A percentile compares a stretch with the other conserved stretches of the same genome.
Conservation (phyloP, 2,888 invertebrate species). For the Macrosoma leucophasiata region DNA sequence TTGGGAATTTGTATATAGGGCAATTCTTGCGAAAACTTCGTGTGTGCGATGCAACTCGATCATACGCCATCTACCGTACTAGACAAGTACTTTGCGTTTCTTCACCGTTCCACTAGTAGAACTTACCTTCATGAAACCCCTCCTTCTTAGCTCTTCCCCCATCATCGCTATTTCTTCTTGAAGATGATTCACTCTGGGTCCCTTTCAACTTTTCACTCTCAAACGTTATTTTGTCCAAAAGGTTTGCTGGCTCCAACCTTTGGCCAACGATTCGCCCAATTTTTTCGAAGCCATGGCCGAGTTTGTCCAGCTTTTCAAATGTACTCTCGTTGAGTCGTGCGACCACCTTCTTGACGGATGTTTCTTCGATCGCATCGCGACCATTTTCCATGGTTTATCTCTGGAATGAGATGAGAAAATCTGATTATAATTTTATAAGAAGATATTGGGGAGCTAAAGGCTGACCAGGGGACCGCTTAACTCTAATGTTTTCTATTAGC, state of each 20-base stretch:
- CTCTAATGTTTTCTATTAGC: too few species aligned
- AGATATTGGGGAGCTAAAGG: too few species aligned
- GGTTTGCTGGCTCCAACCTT: slow-evolving; percentile 32
- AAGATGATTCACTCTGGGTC: slow-evolving; percentile 55
- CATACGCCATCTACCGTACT: too few species aligned
- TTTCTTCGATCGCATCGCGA: slow-evolving; percentile 35
- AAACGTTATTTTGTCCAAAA: slow-evolving; percentile 49
- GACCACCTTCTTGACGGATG: slow-evolving; percentile 36
- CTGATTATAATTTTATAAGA: too few species aligned
- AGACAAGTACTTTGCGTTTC: too few species aligned
- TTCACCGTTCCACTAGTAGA: too few species aligned
- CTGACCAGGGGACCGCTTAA: too few species aligned
- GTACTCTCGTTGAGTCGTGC: slow-evolving; percentile 30
- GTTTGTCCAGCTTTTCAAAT: slow-evolving; percentile 28
- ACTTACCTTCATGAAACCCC: slow-evolving; percentile 43
- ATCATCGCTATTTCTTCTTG: slow-evolving; percentile 61
- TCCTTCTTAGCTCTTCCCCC: slow-evolving; percentile 44
- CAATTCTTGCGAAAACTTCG: too few species aligned
- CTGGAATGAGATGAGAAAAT: too few species aligned
- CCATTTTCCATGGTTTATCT: slow-evolving; percentile 53
- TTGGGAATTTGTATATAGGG: too few species aligned
- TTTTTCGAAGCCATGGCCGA: slow-evolving; percentile 29
- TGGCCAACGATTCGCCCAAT: slow-evolving; percentile 31
- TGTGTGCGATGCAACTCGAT: too few species aligned
- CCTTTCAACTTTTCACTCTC: slow-evolving; percentile 52